phyloP scores from a whole-genome alignment of 2,888 invertebrate genomes.

The Macrosiphum euphorbiae region DNA sequence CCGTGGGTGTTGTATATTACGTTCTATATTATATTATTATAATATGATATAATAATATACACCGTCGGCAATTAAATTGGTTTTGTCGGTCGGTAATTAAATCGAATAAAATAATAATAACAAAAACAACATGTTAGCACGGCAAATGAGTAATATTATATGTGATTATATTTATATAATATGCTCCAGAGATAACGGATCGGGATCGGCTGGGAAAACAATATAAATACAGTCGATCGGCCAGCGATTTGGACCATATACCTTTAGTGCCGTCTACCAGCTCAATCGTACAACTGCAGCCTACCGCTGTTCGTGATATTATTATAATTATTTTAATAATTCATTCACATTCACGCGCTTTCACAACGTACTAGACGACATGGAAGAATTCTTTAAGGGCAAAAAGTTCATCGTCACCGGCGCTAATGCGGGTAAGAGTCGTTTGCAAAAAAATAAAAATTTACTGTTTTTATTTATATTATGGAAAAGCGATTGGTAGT shows the following conservation, averaged over 20 bases:
- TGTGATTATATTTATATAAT: background rate
- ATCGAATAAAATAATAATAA: background rate
- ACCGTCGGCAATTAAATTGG: background rate
- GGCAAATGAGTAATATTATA: background rate
- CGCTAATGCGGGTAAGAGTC: constrained; percentile 43
- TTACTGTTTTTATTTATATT: background rate
- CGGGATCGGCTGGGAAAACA: background rate
- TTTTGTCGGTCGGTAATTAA: background rate
- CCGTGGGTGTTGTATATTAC: background rate
- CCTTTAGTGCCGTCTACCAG: background rate
- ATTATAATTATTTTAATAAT: background rate
- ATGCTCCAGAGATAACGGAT: constrained; percentile 37
- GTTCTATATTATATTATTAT: too few relatives aligned
- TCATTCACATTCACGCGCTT: background rate
- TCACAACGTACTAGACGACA: background rate
- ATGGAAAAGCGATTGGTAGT: background rate
- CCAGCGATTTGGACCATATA: background rate
- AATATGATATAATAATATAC: too few relatives aligned
- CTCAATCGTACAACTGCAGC: background rate
- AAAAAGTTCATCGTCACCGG: constrained; percentile 63
- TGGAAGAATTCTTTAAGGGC: constrained; percentile 38
- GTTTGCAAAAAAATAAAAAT: background rate
- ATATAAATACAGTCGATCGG: constrained; percentile 4
- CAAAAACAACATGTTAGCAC: background rate
- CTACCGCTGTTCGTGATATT: background rate